Base-by-base conservation (phyloP, 2,797 vertebrate genomes). In the Buceros bicornis region DNA sequence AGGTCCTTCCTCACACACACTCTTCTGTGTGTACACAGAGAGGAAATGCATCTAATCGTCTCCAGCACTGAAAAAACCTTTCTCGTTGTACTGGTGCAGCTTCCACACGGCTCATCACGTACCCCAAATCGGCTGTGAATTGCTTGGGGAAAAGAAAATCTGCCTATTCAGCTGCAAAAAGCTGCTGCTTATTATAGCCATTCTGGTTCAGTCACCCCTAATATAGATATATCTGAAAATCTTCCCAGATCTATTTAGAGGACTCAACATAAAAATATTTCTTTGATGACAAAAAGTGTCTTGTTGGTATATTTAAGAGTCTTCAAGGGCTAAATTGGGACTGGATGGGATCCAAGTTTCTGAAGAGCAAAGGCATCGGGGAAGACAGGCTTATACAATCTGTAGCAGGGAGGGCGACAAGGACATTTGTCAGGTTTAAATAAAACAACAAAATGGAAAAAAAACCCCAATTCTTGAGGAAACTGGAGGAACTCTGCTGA, bases 181-280 rank as follows among this genome's bases (percentile, higher is more conserved):
- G 33, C 50, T 91, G 94, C 95, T 89, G 92, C 87, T 93, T 90
- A 43, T 94, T 96, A 93, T 95, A 89, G 67, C 85, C 24, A 10
- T 73, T 40, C 77, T 91, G 28, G 42, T 48, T 28, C 37, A 58
- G 51, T 57, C 77, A 18, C 84, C 90, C 91, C 94, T 96, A 78
- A 76, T 93, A 89, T 58, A 93, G 94, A 82, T 95, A 93, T 69
- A 8, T 70, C 51, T 10, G 57, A 81, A 96, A 93, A 89, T 96
- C 92, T 95, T 95, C 91, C 88, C 87, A 87, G 96, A 61, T 96
- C 96, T 97, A 96, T 98, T 97, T 94, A 26, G 72, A 86, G 96
- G 71, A 25, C 89, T 25, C 94, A 87, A 92, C 87, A 65, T 45
- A 85, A 80, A 87, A 94, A 93, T 87, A 86, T 94, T 90, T 93